Conservation (phyloP, 2,113 vertebrate species). For the Strigops habroptila region DNA sequence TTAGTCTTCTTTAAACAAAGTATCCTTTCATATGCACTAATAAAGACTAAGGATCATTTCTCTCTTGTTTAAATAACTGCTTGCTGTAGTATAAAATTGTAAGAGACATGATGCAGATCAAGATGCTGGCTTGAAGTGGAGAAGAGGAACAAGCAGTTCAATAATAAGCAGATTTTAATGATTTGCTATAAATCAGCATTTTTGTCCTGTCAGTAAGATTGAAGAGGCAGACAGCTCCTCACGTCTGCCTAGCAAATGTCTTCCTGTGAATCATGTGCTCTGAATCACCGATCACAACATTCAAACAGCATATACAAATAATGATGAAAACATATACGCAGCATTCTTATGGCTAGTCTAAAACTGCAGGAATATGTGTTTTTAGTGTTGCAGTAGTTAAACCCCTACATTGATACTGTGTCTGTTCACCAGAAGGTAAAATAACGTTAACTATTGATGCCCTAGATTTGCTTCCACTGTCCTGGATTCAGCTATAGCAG, state of each 20-base stretch:
- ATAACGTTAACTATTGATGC: conserved; percentile 63
- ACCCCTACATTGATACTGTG: conserved; percentile 41
- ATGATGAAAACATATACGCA: conserved; percentile 80
- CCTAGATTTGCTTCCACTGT: conserved; percentile 65
- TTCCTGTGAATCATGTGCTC: conserved; percentile 87
- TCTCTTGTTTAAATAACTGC: conserved; percentile 82
- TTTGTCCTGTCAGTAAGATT: conserved; percentile 91
- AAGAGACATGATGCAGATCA: conserved; percentile 80
- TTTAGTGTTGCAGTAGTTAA: conserved; percentile 65
- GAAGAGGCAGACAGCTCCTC: conserved; percentile 88
- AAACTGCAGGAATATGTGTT: conserved; percentile 73
- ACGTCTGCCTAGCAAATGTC: conserved; percentile 87
- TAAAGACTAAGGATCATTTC: conserved; percentile 79
- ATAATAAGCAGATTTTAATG: conserved; percentile 94
- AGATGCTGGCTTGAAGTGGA: conserved; percentile 78
- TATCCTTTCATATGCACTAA: conserved; percentile 79
- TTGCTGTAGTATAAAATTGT: conserved; percentile 83
- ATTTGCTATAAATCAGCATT: conserved; percentile 94
- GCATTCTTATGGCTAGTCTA: conserved; percentile 58
- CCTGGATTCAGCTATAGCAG: too few relatives aligned
- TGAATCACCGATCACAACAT: conserved; percentile 88
- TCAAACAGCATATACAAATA: conserved; percentile 82
- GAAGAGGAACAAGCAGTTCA: conserved; percentile 79
- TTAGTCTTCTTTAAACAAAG: conserved; percentile 83
- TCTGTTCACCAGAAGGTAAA: conserved; percentile 63